Percentiles rank a stretch among this genome's conserved stretches.
phyloP scores from a whole-genome alignment of 2,888 invertebrate species.

The Tricholauxania praeusta region DNA sequence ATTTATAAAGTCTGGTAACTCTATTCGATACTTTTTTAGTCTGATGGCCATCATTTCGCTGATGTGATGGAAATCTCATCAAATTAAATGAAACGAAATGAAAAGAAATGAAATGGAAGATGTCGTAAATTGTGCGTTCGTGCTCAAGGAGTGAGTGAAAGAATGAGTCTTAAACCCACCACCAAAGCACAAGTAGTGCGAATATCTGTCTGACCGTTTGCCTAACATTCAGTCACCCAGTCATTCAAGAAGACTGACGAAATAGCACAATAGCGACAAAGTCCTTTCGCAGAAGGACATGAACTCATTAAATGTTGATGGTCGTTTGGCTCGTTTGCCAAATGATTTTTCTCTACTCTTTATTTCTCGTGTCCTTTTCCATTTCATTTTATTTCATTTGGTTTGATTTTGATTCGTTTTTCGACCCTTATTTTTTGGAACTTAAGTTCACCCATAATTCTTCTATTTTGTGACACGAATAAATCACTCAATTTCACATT shows the following conservation, averaged over 20 bases:
- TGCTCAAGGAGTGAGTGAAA: constrained; percentile 9
- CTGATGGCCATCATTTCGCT: constrained; percentile 17
- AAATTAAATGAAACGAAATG: constrained; percentile 32
- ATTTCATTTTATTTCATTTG: not conserved
- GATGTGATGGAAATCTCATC: constrained; percentile 31
- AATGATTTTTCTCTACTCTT: not conserved
- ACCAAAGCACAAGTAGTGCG: not conserved
- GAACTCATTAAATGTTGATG: constrained; percentile 30
- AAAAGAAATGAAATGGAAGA: constrained; percentile 16
- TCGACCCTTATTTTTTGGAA: constrained; percentile 46
- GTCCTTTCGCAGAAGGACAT: constrained; percentile 32
- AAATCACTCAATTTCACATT: constrained; percentile 65
- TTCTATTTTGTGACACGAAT: constrained; percentile 66
- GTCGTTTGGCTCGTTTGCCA: constrained; percentile 22
- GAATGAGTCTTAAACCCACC: not conserved
- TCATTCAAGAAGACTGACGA: constrained; percentile 45
- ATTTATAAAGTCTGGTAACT: not conserved
- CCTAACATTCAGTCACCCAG: constrained; percentile 19
- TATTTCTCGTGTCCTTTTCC: constrained; percentile 1
- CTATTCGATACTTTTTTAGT: not conserved
- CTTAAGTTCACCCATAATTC: constrained; percentile 59
- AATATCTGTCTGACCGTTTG: not conserved
- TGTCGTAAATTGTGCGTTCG: constrained; percentile 1
- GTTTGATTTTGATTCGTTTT: constrained; percentile 17
- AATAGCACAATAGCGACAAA: constrained; percentile 44